These are phyloP conservation scores for Chrysogorgia sp. DNA, from an alignment of 92 coral and sea anemone genomes.

Conservation along the genomic window DNA sequence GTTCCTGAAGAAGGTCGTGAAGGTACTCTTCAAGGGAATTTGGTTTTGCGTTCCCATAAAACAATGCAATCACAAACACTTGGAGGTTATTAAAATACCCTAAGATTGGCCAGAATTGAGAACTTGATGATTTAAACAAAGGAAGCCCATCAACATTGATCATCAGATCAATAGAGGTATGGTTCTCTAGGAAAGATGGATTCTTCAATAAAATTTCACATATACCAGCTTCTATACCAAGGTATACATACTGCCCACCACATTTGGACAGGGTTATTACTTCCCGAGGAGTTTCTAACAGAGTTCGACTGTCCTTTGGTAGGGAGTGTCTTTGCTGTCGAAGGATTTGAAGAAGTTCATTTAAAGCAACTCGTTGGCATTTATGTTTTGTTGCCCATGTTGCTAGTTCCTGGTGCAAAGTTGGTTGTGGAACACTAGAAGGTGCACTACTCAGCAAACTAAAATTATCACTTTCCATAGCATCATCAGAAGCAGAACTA, in stretches of 20 bases:
- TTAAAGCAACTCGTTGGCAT: not conserved
- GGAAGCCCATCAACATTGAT: slow-evolving; percentile 31
- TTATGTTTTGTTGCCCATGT: slow-evolving; percentile 16
- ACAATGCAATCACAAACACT: slow-evolving; percentile 19
- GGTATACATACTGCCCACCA: slow-evolving; percentile 31
- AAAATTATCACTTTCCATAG: not conserved
- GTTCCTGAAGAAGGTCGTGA: not conserved
- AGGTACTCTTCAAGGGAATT: not conserved
- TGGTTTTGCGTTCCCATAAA: slow-evolving; percentile 12
- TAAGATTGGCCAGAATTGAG: slow-evolving; percentile 29
- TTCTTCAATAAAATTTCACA: not conserved
- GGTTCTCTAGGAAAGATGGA: not conserved
- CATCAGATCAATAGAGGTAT: slow-evolving; percentile 6
- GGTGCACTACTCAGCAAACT: not conserved
- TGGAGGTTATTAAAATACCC: not conserved
- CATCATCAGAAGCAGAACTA: not conserved
- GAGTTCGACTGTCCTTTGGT: slow-evolving; percentile 22
- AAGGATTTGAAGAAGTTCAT: not conserved
- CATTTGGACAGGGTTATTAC: not conserved
- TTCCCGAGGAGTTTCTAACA: slow-evolving; percentile 1
- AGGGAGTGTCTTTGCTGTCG: not conserved
- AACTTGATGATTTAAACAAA: slow-evolving; percentile 6
- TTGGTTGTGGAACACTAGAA: not conserved
- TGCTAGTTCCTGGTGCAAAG: slow-evolving; percentile 13
- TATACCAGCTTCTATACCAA: slow-evolving; percentile 17